Base-by-base conservation (phyloP, 2,797 vertebrate genomes). In the Kryptolebias ocellatus region DNA sequence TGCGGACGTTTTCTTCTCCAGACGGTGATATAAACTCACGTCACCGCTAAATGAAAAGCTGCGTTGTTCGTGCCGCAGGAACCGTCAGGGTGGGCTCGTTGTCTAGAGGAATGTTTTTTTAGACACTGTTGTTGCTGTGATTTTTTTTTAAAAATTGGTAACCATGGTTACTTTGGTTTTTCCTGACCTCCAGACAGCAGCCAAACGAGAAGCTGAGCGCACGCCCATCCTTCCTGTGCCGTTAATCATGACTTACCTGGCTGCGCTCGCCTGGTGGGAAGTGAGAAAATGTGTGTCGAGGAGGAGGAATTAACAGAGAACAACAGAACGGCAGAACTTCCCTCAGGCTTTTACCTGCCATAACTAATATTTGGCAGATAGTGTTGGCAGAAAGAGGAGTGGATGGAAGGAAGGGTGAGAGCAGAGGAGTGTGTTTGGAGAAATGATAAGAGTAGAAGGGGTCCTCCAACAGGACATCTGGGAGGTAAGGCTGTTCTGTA, bases 221-320 rank as follows among this genome's bases (percentile, higher is more conserved):
- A 60, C 57, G 72, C 70, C 72, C 78, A 45, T 75, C 79, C 62
- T 82, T 80, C 84, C 86, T 85, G 76, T 47, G 73, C 64, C 20
- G 3, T 27, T 72, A 60, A 64, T 81, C 56, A 53, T 56, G 51
- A 46, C 46, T 64, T 47, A 81, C 87, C 79, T 86, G 77, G 50
- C 57, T 34, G 55, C 20, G 24, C 3, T 53, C 4, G 37, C 12
- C 9, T 37, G 11, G 53, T 56, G 56, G 64, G 51, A 67, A 66
- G 63, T 60, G 75, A 64, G 9, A 57, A 34, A 47, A 51, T 79
- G 20, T 63, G 52, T 3, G 24, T 20, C 49, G 55, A 49, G 20
- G 63, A 18, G 7, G 14, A 20, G 18, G 46, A 65, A 55, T 24
- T 27, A 53, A 28, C 53, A 59, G 11, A 60, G 52, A 65, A 59